A percentile compares a stretch with the other conserved stretches of the same genome.
These are phyloP conservation scores for Lepidocyrtoides sp. DNA, from an alignment of 2,888 invertebrate genomes.

Conservation along the genomic window DNA sequence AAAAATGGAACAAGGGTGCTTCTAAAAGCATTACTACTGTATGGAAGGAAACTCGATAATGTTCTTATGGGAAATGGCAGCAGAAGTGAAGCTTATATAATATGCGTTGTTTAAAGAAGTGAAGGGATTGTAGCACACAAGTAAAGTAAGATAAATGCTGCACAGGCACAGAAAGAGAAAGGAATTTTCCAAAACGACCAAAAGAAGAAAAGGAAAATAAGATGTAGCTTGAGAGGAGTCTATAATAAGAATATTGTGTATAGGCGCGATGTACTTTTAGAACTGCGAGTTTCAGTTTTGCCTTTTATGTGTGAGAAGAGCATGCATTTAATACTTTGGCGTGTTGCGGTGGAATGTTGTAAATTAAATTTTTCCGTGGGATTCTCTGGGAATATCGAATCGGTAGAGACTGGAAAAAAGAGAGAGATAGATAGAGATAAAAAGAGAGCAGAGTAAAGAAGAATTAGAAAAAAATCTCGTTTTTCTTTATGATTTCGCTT, in stretches of 20 bases:
- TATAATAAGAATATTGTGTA: not conserved
- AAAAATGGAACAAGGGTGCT: not conserved
- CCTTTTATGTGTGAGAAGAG: not conserved
- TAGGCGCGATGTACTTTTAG: not conserved
- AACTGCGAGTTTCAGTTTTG: not conserved
- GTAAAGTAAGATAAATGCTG: conserved; percentile 48
- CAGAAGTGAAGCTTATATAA: not conserved
- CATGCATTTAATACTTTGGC: not conserved
- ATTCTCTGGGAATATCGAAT: conserved; percentile 6
- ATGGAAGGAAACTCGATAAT: not conserved
- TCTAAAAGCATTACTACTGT: not conserved
- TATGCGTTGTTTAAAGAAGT: not conserved
- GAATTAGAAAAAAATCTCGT: not conserved
- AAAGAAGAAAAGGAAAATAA: not conserved
- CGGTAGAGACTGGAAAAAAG: too few relatives aligned
- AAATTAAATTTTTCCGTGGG: conserved; percentile 64
- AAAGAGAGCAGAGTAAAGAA: not conserved
- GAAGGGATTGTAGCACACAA: not conserved
- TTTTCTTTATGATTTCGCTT: not conserved
- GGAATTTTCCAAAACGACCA: conserved; percentile 7
- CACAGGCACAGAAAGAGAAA: not conserved
- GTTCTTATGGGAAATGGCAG: not conserved
- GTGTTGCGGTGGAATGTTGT: conserved; percentile 60
- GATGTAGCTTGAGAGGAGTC: not conserved
- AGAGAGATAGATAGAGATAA: not conserved